Evolutionary conservation across 2,888 invertebrate genomes (phyloP), one percentile per base, ranked within the genome.

Genomic region (Mongoloraphidia duomilia): DNA sequence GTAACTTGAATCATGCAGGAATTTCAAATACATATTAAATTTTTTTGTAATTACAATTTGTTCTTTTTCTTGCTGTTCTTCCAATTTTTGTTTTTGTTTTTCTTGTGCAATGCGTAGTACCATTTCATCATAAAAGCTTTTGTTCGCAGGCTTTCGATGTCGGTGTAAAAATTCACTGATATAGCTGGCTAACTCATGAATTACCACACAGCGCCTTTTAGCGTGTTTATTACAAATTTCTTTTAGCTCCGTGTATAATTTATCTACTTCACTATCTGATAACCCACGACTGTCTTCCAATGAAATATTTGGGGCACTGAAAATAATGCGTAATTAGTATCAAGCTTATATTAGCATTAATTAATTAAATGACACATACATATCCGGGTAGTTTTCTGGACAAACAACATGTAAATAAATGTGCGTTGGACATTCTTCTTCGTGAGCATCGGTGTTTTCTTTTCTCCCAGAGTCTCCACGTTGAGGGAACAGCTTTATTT

Each of bases 111-210:
- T 78, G 47, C 82, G 76, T 45, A 76, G 75, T 9, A 90, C 65
- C 93, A 94, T 94, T 70, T 93, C 87, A 53, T 94, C 93, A 59
- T 93, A 91, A 65, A 87, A 91, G 9, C 93, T 93, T 50, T 84
- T 75, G 46, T 74, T 74, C 0, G 80, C 80, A 1, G 90, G 88
- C 62, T 84, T 87, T 63, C 91, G 90, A 65, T 90, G 80, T 17
- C 78, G 70, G 53, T 85, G 79, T 0, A 94, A 73, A 63, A 85
- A 93, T 61, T 80, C 80, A 70, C 86, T 80, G 1, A 85, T 81
- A 61, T 81, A 76, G 59, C 85, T 83, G 2, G 86, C 82, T 42
- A 95, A 65, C 58, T 92, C 83, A 60, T 79, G 86, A 55, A 95
- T 84, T 84, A 93, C 89, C 34, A 86, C 91, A 69, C 87, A 84